Percentiles rank a stretch among this genome's conserved stretches.
phyloP scores from a whole-genome alignment of 1,140 invertebrate species.

The Zaprionus ornatus region DNA sequence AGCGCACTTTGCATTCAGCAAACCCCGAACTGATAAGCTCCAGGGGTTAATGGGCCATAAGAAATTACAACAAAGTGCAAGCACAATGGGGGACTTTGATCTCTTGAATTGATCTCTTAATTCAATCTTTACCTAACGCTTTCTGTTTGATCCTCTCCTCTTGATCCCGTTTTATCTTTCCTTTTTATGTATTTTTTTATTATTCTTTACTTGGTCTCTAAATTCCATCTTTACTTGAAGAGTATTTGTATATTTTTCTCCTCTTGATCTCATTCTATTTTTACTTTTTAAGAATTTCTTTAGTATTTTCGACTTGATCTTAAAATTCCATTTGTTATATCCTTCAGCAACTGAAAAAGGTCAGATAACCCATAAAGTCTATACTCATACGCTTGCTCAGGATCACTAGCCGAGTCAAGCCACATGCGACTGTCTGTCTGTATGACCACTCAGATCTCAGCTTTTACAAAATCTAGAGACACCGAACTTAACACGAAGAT shows the following conservation, averaged over 20 bases:
- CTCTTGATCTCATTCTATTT: neutral
- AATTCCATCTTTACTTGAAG: neutral
- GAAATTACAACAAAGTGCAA: neutral
- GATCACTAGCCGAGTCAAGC: no score
- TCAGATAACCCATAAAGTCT: no score
- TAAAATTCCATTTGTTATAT: no score
- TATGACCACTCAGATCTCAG: no score
- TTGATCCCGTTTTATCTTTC: neutral
- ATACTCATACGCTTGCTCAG: no score
- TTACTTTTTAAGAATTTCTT: neutral
- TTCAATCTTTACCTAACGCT: neutral
- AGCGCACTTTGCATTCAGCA: constrained; percentile 28
- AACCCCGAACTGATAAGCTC: neutral
- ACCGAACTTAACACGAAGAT: no score
- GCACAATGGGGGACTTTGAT: neutral
- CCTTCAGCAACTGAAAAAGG: no score
- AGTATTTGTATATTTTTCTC: neutral
- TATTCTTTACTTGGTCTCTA: neutral
- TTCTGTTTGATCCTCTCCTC: neutral
- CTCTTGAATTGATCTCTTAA: neutral
- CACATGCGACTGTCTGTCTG: no score
- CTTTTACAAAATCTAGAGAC: no score
- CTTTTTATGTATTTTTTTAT: neutral
- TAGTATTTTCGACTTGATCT: neutral
- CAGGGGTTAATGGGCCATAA: constrained; percentile 29